phyloP scores from a whole-genome alignment of 2,888 invertebrate genomes.

The Odontomyia ornata region DNA sequence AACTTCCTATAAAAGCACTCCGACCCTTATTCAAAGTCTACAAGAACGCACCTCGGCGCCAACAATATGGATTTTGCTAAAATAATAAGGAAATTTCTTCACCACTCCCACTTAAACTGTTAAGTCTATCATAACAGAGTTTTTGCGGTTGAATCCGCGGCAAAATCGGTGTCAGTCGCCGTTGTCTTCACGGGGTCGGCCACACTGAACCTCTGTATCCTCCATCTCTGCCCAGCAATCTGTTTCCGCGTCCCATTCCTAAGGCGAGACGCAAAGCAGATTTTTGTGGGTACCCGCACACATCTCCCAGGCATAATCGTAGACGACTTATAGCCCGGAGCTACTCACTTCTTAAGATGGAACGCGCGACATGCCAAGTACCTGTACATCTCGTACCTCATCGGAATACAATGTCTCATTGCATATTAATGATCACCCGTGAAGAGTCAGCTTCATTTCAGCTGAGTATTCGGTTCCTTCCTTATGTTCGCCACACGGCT shows the following conservation, averaged over 20 bases:
- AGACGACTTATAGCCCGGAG: constrained; percentile 15
- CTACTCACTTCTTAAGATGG: constrained; percentile 41
- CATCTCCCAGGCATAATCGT: constrained; percentile 23
- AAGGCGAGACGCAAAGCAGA: not conserved
- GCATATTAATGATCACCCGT: constrained; percentile 44
- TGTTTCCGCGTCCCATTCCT: not conserved
- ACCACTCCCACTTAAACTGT: too few relatives aligned
- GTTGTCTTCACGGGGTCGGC: not conserved
- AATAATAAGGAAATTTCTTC: too few relatives aligned
- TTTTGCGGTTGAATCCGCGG: too few relatives aligned
- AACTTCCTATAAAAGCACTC: not conserved
- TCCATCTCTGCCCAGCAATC: not conserved
- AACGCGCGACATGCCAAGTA: constrained; percentile 51
- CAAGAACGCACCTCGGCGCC: too few relatives aligned
- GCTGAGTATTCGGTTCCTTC: constrained; percentile 31
- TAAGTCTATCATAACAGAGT: too few relatives aligned
- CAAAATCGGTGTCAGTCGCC: too few relatives aligned
- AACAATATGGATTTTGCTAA: too few relatives aligned
- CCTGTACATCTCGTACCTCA: constrained; percentile 47
- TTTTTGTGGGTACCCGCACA: constrained; percentile 15
- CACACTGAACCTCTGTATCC: not conserved
- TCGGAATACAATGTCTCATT: constrained; percentile 46
- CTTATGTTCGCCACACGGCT: constrained; percentile 24
- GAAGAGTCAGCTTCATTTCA: constrained; percentile 41
- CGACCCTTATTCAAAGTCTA: not conserved